Evolutionary conservation across 53 echinoderm and acorn worm genomes (phyloP), one percentile per base, ranked within the genome.

Genomic region (Echinometra lucunter): DNA sequence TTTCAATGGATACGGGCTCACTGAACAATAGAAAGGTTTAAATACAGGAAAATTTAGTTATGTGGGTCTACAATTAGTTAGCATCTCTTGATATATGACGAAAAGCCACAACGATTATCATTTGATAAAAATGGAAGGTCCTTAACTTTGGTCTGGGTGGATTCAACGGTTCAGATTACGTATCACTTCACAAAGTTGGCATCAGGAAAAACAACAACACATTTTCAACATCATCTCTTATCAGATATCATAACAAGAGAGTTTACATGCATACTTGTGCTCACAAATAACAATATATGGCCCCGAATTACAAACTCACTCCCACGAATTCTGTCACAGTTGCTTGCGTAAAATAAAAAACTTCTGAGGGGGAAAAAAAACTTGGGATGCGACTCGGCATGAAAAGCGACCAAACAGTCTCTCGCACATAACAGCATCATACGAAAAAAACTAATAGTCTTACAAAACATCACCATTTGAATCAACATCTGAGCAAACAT

Each of bases 281-380:
- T 57, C 37, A 53, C 34, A 70, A 70, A 78, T 57, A 93, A 93
- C 93, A 93, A 93, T 93, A 56, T 15, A 56, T 56, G 57, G 93
- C 80, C 78, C 93, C 81, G 82, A 81, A 93, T 72, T 92, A 45
- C 75, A 74, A 92, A 74, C 92, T 93, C 57, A 93, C 81, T 93
- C 93, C 93, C 93, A 93, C 93, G 81, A 80, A 78, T 57, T 93
- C 42, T 78, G 93, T 93, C 93, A 93, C 93, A 93, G 55, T 93
- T 81, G 93, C 81, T 56, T 93, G 93, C 78, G 58, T 80, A 55
- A 56, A 88, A 55, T 40, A 78, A 78, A 80, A 57, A 93, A 93
- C 82, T 57, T 80, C 37, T n/a, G n/a, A n/a, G n/a, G 67, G 13
- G 74, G 53, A 74, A 30, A 37, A 35, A 38, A 40, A 37, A 81